Evolutionary conservation across 1,140 invertebrate species (phyloP).

Genomic region (Pachypeltis micranthus): DNA sequence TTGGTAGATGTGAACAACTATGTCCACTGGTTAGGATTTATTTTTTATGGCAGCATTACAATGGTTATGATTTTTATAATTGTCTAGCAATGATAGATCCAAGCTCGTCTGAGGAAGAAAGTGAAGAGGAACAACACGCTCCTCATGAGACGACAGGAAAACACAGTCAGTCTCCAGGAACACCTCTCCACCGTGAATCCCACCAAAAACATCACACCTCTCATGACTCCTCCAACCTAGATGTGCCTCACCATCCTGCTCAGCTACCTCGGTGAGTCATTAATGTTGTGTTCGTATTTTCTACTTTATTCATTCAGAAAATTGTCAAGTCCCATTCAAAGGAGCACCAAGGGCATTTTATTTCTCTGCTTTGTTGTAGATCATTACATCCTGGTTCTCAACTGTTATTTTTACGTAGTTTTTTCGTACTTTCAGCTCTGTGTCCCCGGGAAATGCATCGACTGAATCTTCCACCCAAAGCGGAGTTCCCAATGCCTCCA

Average conservation of each 20-base stretch:
- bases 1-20: too few species aligned
- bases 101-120: slow-evolving; percentile 78
- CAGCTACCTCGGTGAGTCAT: slow-evolving; percentile 29
- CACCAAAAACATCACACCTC: slow-evolving; percentile 30
- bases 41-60: neutral
- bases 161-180: slow-evolving; percentile 27
- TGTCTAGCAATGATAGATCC: slow-evolving; percentile 62
- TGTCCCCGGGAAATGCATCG: slow-evolving; percentile 50
- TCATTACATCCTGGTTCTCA: neutral
- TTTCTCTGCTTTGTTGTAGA: neutral
- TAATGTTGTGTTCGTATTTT: neutral
- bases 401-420: neutral
- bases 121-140: slow-evolving; percentile 65
- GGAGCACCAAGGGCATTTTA: neutral
- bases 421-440: slow-evolving; percentile 31
- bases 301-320: neutral
- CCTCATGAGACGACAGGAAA: slow-evolving; percentile 31
- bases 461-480: slow-evolving; percentile 48
- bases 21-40: too few species aligned
- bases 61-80: neutral
- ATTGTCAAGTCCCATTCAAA: neutral
- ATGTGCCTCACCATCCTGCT: slow-evolving; percentile 20
- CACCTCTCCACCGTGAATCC: slow-evolving; percentile 27
- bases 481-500: slow-evolving; percentile 23
- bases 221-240: slow-evolving; percentile 5